These are phyloP conservation scores for Ibycter americanus DNA, from an alignment of 2,797 vertebrate genomes.

Conservation along the genomic window DNA sequence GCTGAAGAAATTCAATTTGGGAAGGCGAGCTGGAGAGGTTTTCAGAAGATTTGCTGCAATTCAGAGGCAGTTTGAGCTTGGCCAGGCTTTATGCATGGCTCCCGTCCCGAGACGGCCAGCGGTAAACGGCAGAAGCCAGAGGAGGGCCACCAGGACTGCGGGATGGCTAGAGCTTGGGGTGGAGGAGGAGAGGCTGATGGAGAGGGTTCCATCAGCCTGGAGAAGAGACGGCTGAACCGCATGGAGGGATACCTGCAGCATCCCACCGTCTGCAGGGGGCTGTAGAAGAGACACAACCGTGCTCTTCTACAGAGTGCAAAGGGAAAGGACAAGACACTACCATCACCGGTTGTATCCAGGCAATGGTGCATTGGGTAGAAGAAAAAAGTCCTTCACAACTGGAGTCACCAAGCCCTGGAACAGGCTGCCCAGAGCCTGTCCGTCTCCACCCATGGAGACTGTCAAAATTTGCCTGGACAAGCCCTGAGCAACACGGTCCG, in stretches of 20 bases:
- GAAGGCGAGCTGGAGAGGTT: background rate
- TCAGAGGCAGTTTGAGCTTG: background rate
- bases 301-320: background rate
- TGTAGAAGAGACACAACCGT: background rate
- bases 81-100: background rate
- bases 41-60: background rate
- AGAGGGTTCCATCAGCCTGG: background rate
- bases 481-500: fast-evolving
- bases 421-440: background rate
- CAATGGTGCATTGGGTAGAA: background rate
- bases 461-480: background rate
- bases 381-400: background rate
- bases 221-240: background rate
- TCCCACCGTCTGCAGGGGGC: fast-evolving
- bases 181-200: background rate
- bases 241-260: background rate
- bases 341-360: background rate
- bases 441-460: background rate
- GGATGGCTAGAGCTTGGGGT: background rate
- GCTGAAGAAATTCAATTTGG: background rate
- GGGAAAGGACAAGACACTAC: background rate
- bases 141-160: background rate
- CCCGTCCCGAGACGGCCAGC: background rate
- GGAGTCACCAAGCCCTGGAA: fast-evolving
- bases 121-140: background rate